phyloP scores from a whole-genome alignment of 2,113 vertebrate genomes.

The Mus musculus region GRCm39 chr6:96412001-96412500 shows the following conservation, averaged over 20 bases:
- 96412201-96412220: background rate
- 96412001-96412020: background rate
- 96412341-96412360: background rate
- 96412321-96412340: background rate
- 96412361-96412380: background rate
- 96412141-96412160: background rate
- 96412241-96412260: background rate
- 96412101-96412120: background rate
- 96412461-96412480: background rate
- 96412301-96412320: background rate
- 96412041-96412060: background rate
- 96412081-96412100: background rate
- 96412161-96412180: no score
- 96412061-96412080: background rate
- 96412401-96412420: background rate
- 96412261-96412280: background rate
- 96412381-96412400: background rate
- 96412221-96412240: background rate
- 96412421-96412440: background rate
- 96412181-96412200: background rate
- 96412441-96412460: background rate
- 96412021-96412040: background rate
- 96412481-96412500: background rate
- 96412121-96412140: background rate
- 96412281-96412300: background rate